A percentile compares a stretch with the other conserved stretches of the same genome.
These are phyloP conservation scores for Molanna angustata DNA, from an alignment of 2,888 invertebrate species.

Conservation along the genomic window DNA sequence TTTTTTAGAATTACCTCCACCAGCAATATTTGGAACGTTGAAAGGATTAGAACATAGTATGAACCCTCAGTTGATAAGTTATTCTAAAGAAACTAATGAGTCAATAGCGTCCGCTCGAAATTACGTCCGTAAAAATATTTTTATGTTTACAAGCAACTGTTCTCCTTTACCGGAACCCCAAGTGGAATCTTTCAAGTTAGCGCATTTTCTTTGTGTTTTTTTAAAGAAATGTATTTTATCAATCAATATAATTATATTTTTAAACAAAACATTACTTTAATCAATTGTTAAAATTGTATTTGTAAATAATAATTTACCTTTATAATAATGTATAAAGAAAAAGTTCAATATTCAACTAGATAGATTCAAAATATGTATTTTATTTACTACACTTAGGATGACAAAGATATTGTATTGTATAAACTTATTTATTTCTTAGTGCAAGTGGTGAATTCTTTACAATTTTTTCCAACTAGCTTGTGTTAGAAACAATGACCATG, in stretches of 20 bases:
- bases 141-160: conserved; percentile 57
- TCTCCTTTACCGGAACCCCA: conserved; percentile 51
- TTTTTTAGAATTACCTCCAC: conserved; percentile 49
- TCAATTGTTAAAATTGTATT: too few species aligned
- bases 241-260: too few species aligned
- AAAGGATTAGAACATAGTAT: conserved; percentile 88
- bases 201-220: conserved; percentile 13
- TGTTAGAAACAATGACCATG: too few species aligned
- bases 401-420: neutral
- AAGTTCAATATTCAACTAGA: too few species aligned
- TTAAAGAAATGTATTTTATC: conserved; percentile 3
- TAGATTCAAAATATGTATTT: too few species aligned
- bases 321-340: too few species aligned
- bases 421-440: neutral
- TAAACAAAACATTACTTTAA: too few species aligned
- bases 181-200: conserved; percentile 69
- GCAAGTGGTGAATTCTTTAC: too few species aligned
- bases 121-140: conserved; percentile 77
- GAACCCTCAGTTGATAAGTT: conserved; percentile 88
- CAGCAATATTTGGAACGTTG: conserved; percentile 74
- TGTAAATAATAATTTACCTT: too few species aligned
- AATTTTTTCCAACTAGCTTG: too few species aligned
- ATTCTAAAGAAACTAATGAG: conserved; percentile 86
- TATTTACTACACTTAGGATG: too few species aligned
- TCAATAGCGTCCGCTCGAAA: conserved; percentile 78